Conservation (phyloP, 2,888 invertebrate genomes). For the Orthonevra nobilis region DNA sequence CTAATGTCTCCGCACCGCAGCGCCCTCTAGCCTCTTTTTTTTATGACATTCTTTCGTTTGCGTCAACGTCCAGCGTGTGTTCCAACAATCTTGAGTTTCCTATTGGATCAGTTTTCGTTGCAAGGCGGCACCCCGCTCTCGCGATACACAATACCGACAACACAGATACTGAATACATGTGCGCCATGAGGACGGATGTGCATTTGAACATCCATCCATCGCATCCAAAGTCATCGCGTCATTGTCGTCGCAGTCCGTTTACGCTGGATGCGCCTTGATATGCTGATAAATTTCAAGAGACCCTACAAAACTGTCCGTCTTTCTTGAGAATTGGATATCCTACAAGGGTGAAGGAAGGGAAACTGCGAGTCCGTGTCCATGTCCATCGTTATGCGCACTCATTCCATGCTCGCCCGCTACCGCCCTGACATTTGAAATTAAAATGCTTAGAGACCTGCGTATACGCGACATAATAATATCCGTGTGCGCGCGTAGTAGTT, state of each 20-base stretch:
- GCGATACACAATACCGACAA: conserved; percentile 34
- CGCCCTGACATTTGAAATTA: conserved; percentile 12
- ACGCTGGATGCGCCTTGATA: conserved; percentile 45
- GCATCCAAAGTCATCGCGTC: conserved; percentile 42
- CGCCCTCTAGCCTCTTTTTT: neutral
- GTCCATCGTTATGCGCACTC: conserved; percentile 12
- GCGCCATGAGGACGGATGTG: conserved; percentile 30
- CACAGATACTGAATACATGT: too few species aligned
- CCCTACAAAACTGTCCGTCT: conserved; percentile 39
- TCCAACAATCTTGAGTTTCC: conserved; percentile 45
- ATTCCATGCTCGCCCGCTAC: neutral
- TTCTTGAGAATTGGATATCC: conserved; percentile 39
- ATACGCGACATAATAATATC: conserved; percentile 54
- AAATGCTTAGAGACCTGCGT: conserved; percentile 55
- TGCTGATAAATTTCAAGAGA: conserved; percentile 44
- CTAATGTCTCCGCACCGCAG: neutral
- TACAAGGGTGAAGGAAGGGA: neutral
- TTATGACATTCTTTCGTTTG: conserved; percentile 55
- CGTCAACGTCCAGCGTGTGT: conserved; percentile 61
- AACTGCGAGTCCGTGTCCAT: conserved; percentile 12
- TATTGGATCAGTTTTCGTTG: conserved; percentile 56
- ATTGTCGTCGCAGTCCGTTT: conserved; percentile 19
- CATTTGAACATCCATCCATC: conserved; percentile 36
- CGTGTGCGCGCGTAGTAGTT: conserved; percentile 57
- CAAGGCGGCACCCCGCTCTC: neutral